These are phyloP conservation scores for Channa striata DNA, from an alignment of 2,797 vertebrate genomes.

Conservation along the genomic window DNA sequence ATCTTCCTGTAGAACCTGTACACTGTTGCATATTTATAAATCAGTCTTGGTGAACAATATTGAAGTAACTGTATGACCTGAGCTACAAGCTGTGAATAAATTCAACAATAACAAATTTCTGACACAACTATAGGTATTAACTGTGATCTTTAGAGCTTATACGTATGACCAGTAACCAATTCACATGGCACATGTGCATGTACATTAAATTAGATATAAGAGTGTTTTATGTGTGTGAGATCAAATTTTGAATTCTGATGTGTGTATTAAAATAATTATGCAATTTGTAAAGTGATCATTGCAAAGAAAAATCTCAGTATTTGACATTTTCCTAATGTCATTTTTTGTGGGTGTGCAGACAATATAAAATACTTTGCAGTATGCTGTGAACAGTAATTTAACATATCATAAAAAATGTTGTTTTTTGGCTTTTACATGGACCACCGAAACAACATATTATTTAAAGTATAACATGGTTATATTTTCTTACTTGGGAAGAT, in stretches of 20 bases:
- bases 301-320: conserved; percentile 73
- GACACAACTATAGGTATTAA: conserved; percentile 27
- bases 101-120: conserved; percentile 15
- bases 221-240: conserved; percentile 64
- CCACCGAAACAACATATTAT: conserved; percentile 74
- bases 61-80: conserved; percentile 12
- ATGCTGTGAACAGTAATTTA: conserved; percentile 73
- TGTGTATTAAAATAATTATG: conserved; percentile 81
- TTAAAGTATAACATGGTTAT: conserved; percentile 76
- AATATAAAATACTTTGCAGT: conserved; percentile 65
- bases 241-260: conserved; percentile 60
- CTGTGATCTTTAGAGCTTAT: conserved; percentile 44
- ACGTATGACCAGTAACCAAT: conserved; percentile 25
- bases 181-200: conserved; percentile 70
- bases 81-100: conserved; percentile 46
- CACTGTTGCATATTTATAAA: conserved; percentile 33
- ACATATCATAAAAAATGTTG: conserved; percentile 79
- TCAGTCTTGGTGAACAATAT: conserved; percentile 10
- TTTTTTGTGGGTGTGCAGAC: conserved; percentile 68
- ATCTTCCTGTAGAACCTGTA: conserved; percentile 23
- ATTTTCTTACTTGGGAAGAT: conserved; percentile 81
- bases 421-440: conserved; percentile 75
- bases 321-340: conserved; percentile 72
- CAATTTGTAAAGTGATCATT: conserved; percentile 79
- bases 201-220: conserved; percentile 58